phyloP scores from a whole-genome alignment of 2,888 invertebrate genomes.

The Seira sanloemensis region DNA sequence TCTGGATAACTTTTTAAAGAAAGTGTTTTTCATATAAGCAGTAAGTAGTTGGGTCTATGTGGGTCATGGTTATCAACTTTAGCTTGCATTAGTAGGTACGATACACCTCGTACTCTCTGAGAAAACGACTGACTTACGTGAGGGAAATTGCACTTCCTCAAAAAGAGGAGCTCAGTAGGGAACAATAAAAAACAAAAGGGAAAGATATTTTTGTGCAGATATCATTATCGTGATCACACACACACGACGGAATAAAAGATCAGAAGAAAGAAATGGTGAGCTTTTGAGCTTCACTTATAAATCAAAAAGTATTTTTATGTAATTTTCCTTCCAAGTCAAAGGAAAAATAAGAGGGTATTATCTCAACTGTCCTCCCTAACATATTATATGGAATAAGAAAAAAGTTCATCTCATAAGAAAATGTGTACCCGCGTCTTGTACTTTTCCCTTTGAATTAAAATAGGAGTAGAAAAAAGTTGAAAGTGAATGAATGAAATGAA shows the following conservation, averaged over 20 bases:
- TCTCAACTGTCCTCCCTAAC: background rate
- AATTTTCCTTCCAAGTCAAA: conserved; percentile 18
- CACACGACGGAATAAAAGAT: background rate
- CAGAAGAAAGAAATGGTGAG: background rate
- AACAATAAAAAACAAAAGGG: conserved; percentile 18
- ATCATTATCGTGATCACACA: background rate
- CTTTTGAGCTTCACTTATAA: conserved; percentile 2
- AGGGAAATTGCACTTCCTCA: background rate
- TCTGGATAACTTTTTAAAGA: background rate
- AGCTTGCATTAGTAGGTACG: background rate
- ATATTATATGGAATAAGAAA: background rate
- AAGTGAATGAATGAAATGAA: too few relatives aligned
- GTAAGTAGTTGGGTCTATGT: background rate
- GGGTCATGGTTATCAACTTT: background rate
- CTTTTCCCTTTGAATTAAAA: too few relatives aligned
- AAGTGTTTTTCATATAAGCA: background rate
- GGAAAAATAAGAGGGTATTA: background rate
- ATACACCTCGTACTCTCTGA: background rate
- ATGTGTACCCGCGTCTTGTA: too few relatives aligned
- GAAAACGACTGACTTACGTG: background rate
- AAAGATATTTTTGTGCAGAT: background rate
- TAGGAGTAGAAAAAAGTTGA: too few relatives aligned
- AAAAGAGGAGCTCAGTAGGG: conserved; percentile 2
- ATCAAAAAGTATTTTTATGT: conserved; percentile 33
- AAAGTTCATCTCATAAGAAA: background rate